phyloP scores from a whole-genome alignment of 2,797 vertebrate genomes.

The Acipenser ruthenus region DNA sequence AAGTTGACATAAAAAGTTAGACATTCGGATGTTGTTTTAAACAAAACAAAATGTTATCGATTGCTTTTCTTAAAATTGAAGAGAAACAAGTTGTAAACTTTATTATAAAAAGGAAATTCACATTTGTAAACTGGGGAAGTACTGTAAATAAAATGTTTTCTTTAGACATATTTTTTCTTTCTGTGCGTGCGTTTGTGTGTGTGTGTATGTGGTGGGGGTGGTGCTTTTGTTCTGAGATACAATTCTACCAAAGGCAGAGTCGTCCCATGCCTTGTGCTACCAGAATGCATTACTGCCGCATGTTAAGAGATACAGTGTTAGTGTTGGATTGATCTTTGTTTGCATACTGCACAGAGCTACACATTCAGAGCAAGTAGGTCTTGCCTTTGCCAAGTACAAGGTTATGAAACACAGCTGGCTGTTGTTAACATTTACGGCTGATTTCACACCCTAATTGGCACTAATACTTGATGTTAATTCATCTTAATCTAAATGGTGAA shows the following conservation, averaged over 20 bases:
- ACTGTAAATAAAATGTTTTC: conserved; percentile 21
- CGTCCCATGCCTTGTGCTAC: too few relatives aligned
- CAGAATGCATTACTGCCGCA: too few relatives aligned
- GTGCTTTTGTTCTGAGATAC: neutral
- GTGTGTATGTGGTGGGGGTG: too few relatives aligned
- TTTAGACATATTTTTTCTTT: conserved; percentile 11
- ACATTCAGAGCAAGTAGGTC: too few relatives aligned
- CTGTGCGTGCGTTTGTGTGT: too few relatives aligned
- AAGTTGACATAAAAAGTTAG: neutral
- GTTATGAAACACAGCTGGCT: too few relatives aligned
- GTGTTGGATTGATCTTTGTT: neutral
- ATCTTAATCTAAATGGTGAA: too few relatives aligned
- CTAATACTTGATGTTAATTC: too few relatives aligned
- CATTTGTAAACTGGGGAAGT: conserved; percentile 3
- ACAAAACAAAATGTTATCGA: conserved; percentile 2
- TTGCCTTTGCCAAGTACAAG: too few relatives aligned
- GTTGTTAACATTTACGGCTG: too few relatives aligned
- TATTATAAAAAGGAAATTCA: neutral
- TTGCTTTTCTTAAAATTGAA: conserved; percentile 8
- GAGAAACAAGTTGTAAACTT: neutral
- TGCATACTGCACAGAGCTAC: neutral
- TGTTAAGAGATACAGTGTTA: neutral
- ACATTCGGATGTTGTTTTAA: neutral
- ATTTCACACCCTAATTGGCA: too few relatives aligned
- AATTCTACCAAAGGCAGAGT: neutral